Conservation (phyloP, 2,797 vertebrate genomes). For the Sciurus carolinensis region DNA sequence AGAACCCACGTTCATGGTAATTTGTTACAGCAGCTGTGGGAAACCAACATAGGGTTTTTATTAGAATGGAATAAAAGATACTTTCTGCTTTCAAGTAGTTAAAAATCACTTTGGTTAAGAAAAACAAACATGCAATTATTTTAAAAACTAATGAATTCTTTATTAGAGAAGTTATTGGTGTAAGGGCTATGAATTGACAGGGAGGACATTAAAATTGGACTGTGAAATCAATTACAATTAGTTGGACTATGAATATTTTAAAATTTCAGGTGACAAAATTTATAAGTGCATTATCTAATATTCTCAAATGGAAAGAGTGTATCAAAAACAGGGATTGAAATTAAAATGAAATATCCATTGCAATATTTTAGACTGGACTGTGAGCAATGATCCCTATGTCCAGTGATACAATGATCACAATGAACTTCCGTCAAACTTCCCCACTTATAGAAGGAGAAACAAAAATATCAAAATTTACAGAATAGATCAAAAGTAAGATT, state of each 20-base stretch:
- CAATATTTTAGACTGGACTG: neutral
- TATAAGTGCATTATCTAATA: neutral
- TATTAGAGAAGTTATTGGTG: neutral
- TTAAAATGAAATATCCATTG: constrained; percentile 29
- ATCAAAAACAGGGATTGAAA: constrained; percentile 20
- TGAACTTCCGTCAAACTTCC: neutral
- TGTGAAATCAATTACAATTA: neutral
- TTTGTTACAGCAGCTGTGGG: neutral
- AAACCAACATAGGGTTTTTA: neutral
- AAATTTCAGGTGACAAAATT: neutral
- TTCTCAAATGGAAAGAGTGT: neutral
- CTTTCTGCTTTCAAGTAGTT: neutral
- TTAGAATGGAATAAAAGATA: constrained; percentile 30
- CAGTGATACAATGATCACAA: neutral
- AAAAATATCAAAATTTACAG: neutral
- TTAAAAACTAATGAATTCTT: constrained; percentile 5
- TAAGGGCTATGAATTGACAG: neutral
- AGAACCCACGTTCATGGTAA: neutral
- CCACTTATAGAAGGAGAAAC: constrained; percentile 2
- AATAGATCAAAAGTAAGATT: neutral
- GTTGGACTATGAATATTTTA: constrained; percentile 9
- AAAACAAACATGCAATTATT: neutral
- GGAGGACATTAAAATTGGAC: neutral
- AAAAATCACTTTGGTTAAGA: neutral
- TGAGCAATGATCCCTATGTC: neutral